Evolutionary conservation across 2,888 invertebrate genomes (phyloP), one percentile per base, ranked within the genome.

Genomic region (Diaprepes abbreviatus): DNA sequence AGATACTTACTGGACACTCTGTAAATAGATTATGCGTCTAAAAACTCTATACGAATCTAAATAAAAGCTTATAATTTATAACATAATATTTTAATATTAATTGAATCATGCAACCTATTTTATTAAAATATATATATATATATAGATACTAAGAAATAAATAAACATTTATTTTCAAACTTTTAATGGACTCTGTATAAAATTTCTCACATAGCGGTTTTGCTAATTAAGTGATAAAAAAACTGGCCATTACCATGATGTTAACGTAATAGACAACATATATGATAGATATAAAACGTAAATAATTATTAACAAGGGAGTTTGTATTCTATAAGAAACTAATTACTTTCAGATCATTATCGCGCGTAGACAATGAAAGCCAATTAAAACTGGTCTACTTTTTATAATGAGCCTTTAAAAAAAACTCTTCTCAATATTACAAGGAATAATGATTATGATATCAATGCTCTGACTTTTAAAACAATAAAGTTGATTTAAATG

Each of bases 271-370:
- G 45, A 45, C 12, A 24, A 12, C 38, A 59, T 24, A 17, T 43
- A 45, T 31, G 59, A 59, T 43, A 33, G 38, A 59, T 59, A 33
- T 31, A 59, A 45, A 45, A 59, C 24, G 12, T 45, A 45, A 45
- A 45, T 45, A 45, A 45, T 16, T 62, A 62, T 50, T 50, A 24
- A 62, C 48, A 33, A 62, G 38, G n/a, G 48, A 66, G 58, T 31
- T 52, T 66, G 40, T 24, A 40, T 38, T 59, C 38, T 58, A 38
- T 54, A 40, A 66, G 21, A 17, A 57, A 50, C 21, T 66, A 66
- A 66, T 60, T 66, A 66, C 66, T 70, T 70, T 70, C 66, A 70
- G 70, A 70, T 70, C 57, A 6, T 68, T 70, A 70, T 70, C 66
- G 31, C 9, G 21, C 17, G 14, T 70, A 66, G 63, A 70, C 70